These are phyloP conservation scores for Leuciscus idus DNA, from an alignment of 2,113 vertebrate species.

Conservation along the genomic window DNA sequence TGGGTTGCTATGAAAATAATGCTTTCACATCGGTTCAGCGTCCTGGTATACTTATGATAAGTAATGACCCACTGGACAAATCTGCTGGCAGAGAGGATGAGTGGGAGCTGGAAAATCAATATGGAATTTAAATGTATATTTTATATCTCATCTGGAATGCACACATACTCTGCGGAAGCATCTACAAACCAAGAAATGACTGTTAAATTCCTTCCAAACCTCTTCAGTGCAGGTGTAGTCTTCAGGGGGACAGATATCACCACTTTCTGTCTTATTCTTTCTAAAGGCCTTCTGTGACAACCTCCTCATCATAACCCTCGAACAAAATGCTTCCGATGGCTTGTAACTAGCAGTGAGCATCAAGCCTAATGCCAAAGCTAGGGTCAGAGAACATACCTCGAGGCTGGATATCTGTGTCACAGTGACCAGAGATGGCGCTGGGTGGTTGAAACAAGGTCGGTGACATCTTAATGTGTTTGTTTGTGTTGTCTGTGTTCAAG, in stretches of 20 bases:
- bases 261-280: conserved; percentile 50
- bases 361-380: background rate
- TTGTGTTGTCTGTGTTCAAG: conserved; percentile 19
- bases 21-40: background rate
- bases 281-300: conserved; percentile 57
- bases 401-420: conserved; percentile 32
- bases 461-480: conserved; percentile 30
- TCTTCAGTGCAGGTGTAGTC: background rate
- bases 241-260: conserved; percentile 33
- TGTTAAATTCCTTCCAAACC: background rate
- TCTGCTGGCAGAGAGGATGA: background rate
- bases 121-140: background rate
- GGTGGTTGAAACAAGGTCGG: conserved; percentile 12
- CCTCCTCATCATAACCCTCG: conserved; percentile 9
- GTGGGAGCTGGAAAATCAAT: conserved; percentile 8
- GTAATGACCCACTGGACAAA: background rate
- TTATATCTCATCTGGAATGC: background rate
- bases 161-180: background rate
- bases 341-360: conserved; percentile 44
- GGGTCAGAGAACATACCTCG: conserved; percentile 41
- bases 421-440: conserved; percentile 27
- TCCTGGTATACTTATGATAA: background rate
- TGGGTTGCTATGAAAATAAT: background rate
- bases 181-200: background rate
- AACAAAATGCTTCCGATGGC: conserved; percentile 30